Percentiles rank a stretch among this genome's conserved stretches.
phyloP scores from a whole-genome alignment of 1,140 invertebrate species.

The Bombus fervidus region DNA sequence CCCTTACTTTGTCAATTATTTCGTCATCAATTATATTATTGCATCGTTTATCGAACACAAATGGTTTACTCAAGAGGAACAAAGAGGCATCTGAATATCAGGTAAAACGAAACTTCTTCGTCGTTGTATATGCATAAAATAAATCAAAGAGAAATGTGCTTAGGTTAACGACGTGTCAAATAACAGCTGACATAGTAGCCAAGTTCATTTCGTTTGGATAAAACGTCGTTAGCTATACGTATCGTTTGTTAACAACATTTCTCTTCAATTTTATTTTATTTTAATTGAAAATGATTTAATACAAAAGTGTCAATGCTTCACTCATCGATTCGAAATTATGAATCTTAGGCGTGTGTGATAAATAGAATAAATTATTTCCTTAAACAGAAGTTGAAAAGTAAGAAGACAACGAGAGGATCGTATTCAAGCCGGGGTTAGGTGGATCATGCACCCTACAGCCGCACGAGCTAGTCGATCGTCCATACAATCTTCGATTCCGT shows the following conservation, averaged over 20 bases:
- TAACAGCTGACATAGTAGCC: conserved; percentile 33
- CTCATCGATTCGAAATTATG: conserved; percentile 2
- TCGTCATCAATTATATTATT: neutral
- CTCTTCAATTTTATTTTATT: neutral
- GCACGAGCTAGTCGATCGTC: conserved; percentile 72
- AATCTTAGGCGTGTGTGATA: neutral
- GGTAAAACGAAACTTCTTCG: conserved; percentile 15
- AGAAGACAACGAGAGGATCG: conserved; percentile 41
- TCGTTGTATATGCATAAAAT: neutral
- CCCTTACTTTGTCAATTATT: neutral
- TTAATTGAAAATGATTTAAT: neutral
- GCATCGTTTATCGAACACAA: neutral
- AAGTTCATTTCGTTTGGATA: conserved; percentile 47
- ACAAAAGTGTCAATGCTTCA: neutral
- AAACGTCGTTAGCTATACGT: conserved; percentile 42
- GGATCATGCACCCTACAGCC: conserved; percentile 75
- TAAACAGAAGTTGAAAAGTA: conserved; percentile 36
- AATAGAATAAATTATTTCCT: conserved; percentile 1
- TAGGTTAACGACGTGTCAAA: conserved; percentile 39
- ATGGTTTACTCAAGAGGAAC: neutral
- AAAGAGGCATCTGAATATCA: neutral
- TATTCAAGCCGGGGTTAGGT: conserved; percentile 52
- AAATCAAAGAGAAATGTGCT: neutral
- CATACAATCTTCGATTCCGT: conserved; percentile 64
- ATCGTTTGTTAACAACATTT: conserved; percentile 2